Conservation (phyloP, 2,797 vertebrate genomes). For the Salmo trutta region DNA sequence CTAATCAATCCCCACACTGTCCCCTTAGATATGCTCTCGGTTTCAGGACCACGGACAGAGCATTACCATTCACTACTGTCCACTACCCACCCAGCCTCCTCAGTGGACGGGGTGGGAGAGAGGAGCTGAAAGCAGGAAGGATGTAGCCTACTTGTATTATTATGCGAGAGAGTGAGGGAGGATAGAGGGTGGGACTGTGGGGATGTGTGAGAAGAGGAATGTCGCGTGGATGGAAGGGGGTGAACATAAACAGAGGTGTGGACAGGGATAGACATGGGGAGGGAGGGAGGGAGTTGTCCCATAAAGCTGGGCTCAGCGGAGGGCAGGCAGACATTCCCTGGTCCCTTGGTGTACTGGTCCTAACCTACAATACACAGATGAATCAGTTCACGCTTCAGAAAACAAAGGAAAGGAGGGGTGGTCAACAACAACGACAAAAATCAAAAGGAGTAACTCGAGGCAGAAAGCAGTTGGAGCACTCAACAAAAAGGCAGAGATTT, state of each 20-base stretch:
- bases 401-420: too few relatives aligned
- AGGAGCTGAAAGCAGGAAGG: not conserved
- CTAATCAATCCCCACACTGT: conserved; percentile 1
- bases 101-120: not conserved
- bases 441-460: too few relatives aligned
- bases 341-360: not conserved
- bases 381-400: too few relatives aligned
- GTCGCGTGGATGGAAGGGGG: not conserved
- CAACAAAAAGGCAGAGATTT: too few relatives aligned
- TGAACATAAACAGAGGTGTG: not conserved
- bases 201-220: too few relatives aligned
- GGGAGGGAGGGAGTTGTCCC: not conserved
- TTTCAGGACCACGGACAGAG: conserved; percentile 71
- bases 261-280: not conserved
- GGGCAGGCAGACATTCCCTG: not conserved
- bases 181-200: not conserved
- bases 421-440: too few relatives aligned
- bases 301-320: not conserved
- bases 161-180: not conserved
- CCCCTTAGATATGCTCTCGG: not conserved
- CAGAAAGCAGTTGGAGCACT: too few relatives aligned
- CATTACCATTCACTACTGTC: conserved; percentile 2
- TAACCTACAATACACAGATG: too few relatives aligned
- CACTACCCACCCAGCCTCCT: not conserved
- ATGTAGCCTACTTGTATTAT: not conserved